phyloP scores from a whole-genome alignment of 2,113 vertebrate genomes.

The Aplodontia rufa region DNA sequence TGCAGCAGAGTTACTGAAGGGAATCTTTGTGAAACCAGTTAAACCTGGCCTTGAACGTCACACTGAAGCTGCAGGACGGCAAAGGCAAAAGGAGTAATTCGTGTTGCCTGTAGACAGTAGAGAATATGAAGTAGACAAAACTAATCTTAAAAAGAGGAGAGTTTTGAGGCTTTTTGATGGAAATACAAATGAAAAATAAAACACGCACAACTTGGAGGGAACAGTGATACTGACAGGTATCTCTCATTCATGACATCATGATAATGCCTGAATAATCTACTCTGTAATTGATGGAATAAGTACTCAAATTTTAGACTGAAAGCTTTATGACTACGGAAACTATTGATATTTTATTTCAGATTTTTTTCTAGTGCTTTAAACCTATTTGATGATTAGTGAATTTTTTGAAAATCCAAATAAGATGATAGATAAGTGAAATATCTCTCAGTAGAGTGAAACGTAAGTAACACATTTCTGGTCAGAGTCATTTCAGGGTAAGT shows the following conservation, averaged over 20 bases:
- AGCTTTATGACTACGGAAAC: neutral
- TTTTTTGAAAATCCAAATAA: neutral
- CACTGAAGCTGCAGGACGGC: neutral
- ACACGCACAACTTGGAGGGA: neutral
- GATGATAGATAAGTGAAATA: neutral
- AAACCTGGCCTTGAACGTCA: rapidly evolving
- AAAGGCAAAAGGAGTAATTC: neutral
- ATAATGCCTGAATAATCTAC: neutral
- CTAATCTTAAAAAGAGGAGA: neutral
- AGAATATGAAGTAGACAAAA: neutral
- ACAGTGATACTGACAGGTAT: rapidly evolving
- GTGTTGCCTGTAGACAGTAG: neutral
- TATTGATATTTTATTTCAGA: neutral
- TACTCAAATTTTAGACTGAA: neutral
- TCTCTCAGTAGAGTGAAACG: neutral
- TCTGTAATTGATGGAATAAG: neutral
- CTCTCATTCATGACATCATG: neutral
- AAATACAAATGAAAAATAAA: neutral
- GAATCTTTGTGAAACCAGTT: neutral
- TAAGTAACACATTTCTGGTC: neutral
- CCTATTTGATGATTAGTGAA: neutral
- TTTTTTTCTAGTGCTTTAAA: neutral
- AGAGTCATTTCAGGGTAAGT: neutral
- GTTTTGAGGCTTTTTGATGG: neutral
- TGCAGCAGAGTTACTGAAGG: rapidly evolving